Percentiles rank a stretch among this genome's conserved stretches.
Evolutionary conservation across 2,113 vertebrate genomes (phyloP).

Genomic region (Steatornis caripensis): DNA sequence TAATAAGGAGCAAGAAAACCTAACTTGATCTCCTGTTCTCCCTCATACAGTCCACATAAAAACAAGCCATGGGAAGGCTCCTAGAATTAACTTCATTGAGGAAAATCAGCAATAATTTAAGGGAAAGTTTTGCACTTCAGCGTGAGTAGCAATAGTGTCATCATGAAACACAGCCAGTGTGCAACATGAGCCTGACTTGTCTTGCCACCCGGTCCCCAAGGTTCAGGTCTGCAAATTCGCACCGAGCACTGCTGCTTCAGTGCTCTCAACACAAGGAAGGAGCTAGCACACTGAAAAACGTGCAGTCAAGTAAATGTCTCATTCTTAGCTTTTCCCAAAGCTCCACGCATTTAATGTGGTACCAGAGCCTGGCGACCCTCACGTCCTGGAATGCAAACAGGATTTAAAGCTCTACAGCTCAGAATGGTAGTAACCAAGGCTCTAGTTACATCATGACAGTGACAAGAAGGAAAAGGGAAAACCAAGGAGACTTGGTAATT

Average conservation of each 20-base stretch:
- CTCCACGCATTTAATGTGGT: background rate
- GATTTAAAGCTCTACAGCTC: background rate
- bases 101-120: background rate
- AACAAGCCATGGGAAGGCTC: background rate
- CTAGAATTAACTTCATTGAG: background rate
- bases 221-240: background rate
- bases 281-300: background rate
- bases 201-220: background rate
- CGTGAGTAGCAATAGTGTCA: background rate
- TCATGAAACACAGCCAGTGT: background rate
- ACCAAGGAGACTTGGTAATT: background rate
- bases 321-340: background rate
- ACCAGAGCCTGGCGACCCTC: background rate
- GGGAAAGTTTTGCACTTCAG: background rate
- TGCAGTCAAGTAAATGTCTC: background rate
- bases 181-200: rapidly evolving
- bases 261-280: background rate
- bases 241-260: background rate
- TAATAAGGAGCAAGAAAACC: background rate
- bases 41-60: background rate
- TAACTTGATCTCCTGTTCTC: background rate
- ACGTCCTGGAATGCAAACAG: background rate
- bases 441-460: background rate
- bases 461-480: background rate
- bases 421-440: background rate